Percentiles rank a stretch among this genome's conserved stretches.
phyloP scores from a whole-genome alignment of 2,113 vertebrate genomes.

The Chaetodon auriga region DNA sequence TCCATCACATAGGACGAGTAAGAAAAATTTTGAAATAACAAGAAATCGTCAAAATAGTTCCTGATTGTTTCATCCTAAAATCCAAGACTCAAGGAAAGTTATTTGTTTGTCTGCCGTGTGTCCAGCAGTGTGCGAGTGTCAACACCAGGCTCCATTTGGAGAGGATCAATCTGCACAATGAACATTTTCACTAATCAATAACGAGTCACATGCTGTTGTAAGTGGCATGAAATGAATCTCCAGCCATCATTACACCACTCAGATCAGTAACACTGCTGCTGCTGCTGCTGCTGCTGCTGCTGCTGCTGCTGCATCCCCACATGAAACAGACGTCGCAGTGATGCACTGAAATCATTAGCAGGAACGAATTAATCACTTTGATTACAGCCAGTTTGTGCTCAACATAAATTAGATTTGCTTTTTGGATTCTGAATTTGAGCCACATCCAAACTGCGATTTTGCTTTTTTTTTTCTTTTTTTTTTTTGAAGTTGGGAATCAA shows the following conservation, averaged over 20 bases:
- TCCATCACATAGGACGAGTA: too few relatives aligned
- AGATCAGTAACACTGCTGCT: background rate
- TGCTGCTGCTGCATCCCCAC: background rate
- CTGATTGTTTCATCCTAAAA: background rate
- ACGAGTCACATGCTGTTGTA: conserved; percentile 21
- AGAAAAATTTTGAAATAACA: too few relatives aligned
- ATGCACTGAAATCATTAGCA: background rate
- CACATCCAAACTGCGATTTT: background rate
- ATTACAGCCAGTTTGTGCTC: background rate
- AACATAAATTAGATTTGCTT: background rate
- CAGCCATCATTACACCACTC: conserved; percentile 3
- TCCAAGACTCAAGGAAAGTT: background rate
- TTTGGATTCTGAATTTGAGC: background rate
- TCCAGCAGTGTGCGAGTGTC: background rate
- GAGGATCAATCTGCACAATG: conserved; percentile 40
- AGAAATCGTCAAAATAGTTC: too few relatives aligned
- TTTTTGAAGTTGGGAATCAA: background rate
- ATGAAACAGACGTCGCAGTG: background rate
- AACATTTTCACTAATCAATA: conserved; percentile 52
- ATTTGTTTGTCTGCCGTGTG: conserved; percentile 3
- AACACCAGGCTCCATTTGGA: conserved; percentile 34
- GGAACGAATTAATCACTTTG: background rate
- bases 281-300: background rate
- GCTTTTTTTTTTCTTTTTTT: background rate
- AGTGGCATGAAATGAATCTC: conserved; percentile 19